Conservation (phyloP, 2,888 invertebrate genomes). For the Tachina fera region DNA sequence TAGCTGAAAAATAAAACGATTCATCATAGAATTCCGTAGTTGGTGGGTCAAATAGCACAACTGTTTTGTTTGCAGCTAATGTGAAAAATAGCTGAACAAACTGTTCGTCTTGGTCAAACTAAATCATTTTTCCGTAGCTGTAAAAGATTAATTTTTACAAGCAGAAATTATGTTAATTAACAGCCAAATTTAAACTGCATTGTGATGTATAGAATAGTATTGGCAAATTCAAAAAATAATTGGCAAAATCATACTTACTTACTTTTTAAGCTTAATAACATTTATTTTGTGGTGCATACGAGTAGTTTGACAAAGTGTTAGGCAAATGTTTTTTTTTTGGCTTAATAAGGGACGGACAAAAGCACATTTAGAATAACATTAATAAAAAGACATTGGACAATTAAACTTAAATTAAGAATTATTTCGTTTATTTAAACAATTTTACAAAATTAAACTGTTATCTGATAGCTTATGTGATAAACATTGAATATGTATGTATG, state of each 20-base stretch:
- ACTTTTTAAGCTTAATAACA: conserved; percentile 20
- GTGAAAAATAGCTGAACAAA: too few species aligned
- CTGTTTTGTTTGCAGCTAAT: too few species aligned
- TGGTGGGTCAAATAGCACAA: too few species aligned
- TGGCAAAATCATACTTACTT: background rate
- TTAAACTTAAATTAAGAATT: conserved; percentile 48
- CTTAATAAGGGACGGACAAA: conserved; percentile 37
- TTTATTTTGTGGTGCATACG: conserved; percentile 50
- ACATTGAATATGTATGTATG: conserved; percentile 35
- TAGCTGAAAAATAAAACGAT: too few species aligned
- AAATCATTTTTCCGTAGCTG: too few species aligned
- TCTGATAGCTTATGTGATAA: conserved; percentile 34
- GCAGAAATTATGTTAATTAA: too few species aligned
- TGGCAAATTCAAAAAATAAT: background rate
- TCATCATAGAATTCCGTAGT: too few species aligned
- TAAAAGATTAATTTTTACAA: too few species aligned
- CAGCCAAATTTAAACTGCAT: too few species aligned
- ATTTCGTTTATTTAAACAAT: conserved; percentile 54
- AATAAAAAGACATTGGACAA: conserved; percentile 57
- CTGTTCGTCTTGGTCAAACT: too few species aligned
- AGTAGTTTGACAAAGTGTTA: conserved; percentile 34
- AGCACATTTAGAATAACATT: conserved; percentile 12
- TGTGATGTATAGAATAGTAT: background rate
- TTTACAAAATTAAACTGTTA: conserved; percentile 49
- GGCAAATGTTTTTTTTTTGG: background rate